Base-by-base conservation (phyloP, 2,113 vertebrate genomes). In the Alexandromys fortis region DNA sequence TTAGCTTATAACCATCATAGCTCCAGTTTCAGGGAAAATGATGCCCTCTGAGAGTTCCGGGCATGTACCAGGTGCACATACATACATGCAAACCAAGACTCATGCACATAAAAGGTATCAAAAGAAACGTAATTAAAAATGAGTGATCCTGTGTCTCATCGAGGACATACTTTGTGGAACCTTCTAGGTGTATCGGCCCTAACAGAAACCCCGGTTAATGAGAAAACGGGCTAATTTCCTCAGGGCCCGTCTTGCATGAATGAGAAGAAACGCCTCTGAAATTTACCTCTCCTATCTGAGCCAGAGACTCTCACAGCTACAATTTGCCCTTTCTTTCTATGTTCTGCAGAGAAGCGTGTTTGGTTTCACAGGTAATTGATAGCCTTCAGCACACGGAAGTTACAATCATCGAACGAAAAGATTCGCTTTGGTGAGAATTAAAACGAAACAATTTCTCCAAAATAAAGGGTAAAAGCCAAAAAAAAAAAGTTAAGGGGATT, bases 331-430 rank as follows among this genome's bases (percentile, higher is more conserved):
- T 78, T 61, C 83, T 82, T 92, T 92, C 55, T 58, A 12, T 92
- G 94, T 86, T 97, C 45, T 67, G 78, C 90, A 77, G 92, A 97
- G 96, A 97, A 45, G 90, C 65, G 89, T 0, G 0, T 70, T 98
- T 91, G 77, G 11, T 98, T 97, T 97, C 95, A 92, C 88, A 98
- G 82, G 95, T 98, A 98, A 98, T 97, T 98, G 95, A 95, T 98
- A 78, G 94, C 97, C 96, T 96, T 97, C 67, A 98, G 97, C 97
- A 98, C 89, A 83, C 28, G 85, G 52, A 97, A 92, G 83, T 98
- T 98, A 97, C 58, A 96, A 89, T 97, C 96, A 91, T 45, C 87
- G 78, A 95, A 97, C 86, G 92, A 97, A 97, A 98, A 98, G 81
- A 89, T 93, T 97, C 33, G 72, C 95, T 96, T 97, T 97, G 87